Evolutionary conservation across 2,113 vertebrate genomes (phyloP).

Genomic region (Lepidothrix coronata): DNA sequence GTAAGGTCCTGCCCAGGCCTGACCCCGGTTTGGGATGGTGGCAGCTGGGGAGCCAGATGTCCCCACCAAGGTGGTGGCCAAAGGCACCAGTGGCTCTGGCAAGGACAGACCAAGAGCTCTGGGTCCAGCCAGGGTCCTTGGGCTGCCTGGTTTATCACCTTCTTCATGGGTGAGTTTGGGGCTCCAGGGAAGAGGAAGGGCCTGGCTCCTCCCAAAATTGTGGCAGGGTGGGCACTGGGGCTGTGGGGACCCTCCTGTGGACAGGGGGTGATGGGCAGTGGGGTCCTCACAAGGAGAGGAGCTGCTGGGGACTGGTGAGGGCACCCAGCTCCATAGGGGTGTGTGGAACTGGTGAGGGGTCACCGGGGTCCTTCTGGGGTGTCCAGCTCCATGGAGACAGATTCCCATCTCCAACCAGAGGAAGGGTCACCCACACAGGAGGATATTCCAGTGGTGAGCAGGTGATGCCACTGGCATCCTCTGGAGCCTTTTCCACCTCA

Average conservation of each 20-base stretch:
- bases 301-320: neutral
- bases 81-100: neutral
- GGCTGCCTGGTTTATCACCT: neutral
- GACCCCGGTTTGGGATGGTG: neutral
- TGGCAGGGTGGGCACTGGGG: neutral
- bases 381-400: neutral
- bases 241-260: accelerated
- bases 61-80: neutral
- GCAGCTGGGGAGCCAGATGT: neutral
- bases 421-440: neutral
- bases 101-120: neutral
- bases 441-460: accelerated
- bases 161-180: neutral
- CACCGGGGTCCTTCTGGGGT: accelerated
- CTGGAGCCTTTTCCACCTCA: neutral
- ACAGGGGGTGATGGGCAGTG: accelerated
- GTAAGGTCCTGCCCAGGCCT: neutral
- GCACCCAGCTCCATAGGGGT: neutral
- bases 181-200: neutral
- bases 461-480: neutral
- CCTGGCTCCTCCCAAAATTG: neutral
- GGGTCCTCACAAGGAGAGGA: neutral
- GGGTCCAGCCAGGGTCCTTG: accelerated
- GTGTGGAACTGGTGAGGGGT: neutral
- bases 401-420: neutral